These are phyloP conservation scores for Gryllus bimaculatus DNA, from an alignment of 1,140 invertebrate species.

Conservation along the genomic window DNA sequence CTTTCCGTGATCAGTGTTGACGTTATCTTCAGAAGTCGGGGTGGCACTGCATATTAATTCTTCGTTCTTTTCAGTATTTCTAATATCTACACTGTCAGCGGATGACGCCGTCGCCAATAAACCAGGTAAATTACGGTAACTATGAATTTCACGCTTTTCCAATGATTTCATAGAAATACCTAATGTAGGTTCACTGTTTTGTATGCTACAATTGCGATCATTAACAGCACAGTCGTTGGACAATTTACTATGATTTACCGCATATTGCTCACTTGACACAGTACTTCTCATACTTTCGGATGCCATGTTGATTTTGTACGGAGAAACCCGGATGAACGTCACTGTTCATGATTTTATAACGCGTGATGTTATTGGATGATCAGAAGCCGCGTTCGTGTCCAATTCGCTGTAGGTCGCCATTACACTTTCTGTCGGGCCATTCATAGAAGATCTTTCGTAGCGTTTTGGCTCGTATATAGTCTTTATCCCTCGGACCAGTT, in stretches of 20 bases:
- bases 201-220: conserved; percentile 16
- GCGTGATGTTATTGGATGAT: conserved; percentile 24
- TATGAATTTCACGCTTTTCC: conserved; percentile 23
- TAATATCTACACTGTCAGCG: conserved; percentile 12
- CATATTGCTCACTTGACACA: conserved; percentile 36
- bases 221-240: conserved; percentile 24
- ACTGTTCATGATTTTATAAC: conserved; percentile 10
- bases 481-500: conserved; percentile 10
- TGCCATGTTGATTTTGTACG: conserved; percentile 39
- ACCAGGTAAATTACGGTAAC: conserved; percentile 25
- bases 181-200: conserved; percentile 21
- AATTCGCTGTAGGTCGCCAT: conserved; percentile 11
- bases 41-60: neutral
- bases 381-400: conserved; percentile 16
- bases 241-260: conserved; percentile 36
- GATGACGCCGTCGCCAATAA: conserved; percentile 23
- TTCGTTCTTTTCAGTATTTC: conserved; percentile 14
- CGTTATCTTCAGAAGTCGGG: conserved; percentile 10
- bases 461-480: neutral
- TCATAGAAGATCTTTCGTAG: conserved; percentile 1
- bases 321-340: conserved; percentile 26
- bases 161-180: conserved; percentile 21
- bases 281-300: conserved; percentile 36
- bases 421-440: conserved; percentile 7
- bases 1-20: conserved; percentile 20